Evolutionary conservation across 1,140 invertebrate species (phyloP).

Genomic region (Cryptotermes secundus): DNA sequence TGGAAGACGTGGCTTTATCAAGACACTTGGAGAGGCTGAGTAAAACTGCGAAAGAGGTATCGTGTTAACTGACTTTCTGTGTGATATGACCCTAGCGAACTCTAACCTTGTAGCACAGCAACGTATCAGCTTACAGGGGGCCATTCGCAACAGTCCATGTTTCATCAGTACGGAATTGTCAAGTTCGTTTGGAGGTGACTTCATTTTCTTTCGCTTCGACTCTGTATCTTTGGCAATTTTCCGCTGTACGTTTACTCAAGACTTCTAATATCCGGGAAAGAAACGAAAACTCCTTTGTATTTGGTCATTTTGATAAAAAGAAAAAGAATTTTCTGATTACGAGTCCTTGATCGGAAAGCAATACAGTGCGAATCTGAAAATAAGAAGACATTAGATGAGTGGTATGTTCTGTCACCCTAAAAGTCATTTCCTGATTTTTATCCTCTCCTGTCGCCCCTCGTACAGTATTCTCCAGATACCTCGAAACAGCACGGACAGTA

Average conservation of each 20-base stretch:
- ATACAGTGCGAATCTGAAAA: background rate
- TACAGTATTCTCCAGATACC: background rate
- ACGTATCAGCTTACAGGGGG: no score
- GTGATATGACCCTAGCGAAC: no score
- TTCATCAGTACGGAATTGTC: background rate
- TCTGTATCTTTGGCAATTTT: background rate
- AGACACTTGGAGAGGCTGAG: no score
- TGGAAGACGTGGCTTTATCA: no score
- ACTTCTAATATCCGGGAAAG: background rate
- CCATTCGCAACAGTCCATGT: no score
- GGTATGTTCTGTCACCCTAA: background rate
- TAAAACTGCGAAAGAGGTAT: no score
- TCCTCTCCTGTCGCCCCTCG: background rate
- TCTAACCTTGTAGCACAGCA: no score
- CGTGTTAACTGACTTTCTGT: no score
- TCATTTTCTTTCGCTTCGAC: background rate
- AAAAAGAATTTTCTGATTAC: background rate
- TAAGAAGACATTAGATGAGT: background rate
- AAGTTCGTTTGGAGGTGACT: background rate
- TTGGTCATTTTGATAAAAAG: background rate
- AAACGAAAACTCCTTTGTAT: background rate
- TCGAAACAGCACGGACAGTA: background rate
- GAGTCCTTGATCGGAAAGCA: background rate
- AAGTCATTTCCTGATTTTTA: background rate
- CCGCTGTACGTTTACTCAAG: background rate